phyloP scores from a whole-genome alignment of 2,797 vertebrate genomes.

The Silurus lanzhouensis region DNA sequence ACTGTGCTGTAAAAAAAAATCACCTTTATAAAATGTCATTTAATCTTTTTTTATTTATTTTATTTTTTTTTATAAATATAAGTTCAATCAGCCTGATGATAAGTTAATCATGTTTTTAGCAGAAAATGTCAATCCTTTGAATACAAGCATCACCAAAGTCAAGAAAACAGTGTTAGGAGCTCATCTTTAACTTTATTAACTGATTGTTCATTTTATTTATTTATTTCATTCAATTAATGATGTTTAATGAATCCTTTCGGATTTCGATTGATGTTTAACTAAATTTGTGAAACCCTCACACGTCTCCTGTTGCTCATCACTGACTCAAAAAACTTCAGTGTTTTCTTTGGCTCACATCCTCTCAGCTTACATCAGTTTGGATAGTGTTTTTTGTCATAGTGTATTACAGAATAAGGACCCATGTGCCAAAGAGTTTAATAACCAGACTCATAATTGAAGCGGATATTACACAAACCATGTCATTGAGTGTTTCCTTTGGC shows the following conservation, averaged over 20 bases:
- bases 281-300: not conserved
- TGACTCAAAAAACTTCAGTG: not conserved
- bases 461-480: too few species aligned
- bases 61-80: too few species aligned
- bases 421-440: not conserved
- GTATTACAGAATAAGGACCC: not conserved
- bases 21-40: not conserved
- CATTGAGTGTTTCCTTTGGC: not conserved
- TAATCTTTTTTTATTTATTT: not conserved
- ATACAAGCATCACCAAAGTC: too few species aligned
- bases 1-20: not conserved
- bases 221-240: not conserved
- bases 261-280: not conserved
- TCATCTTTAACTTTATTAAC: not conserved
- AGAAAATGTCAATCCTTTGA: not conserved
- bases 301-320: not conserved
- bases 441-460: not conserved
- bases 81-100: not conserved
- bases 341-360: not conserved
- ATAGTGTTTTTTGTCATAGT: not conserved
- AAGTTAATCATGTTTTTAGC: not conserved
- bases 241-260: not conserved
- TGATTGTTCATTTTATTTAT: too few species aligned
- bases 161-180: not conserved
- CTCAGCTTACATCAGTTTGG: not conserved